A percentile compares a stretch with the other conserved stretches of the same genome.
These are phyloP conservation scores for Pelobates fuscus DNA, from an alignment of 2,113 vertebrate species.

Conservation along the genomic window DNA sequence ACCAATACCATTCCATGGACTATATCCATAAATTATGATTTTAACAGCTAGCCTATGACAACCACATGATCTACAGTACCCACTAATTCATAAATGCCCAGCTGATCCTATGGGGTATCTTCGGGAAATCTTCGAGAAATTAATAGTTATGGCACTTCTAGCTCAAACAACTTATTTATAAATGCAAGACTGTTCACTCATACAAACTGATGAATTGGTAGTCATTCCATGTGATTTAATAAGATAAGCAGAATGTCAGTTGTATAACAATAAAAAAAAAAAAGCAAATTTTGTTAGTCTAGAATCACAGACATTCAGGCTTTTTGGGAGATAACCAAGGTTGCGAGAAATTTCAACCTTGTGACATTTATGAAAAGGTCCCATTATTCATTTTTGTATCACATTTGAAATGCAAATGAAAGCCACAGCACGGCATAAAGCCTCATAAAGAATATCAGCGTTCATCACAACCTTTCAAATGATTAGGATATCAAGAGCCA, in stretches of 20 bases:
- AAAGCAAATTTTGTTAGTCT: not conserved
- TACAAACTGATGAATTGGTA: too few species aligned
- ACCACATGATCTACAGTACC: too few species aligned
- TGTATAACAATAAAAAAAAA: not conserved
- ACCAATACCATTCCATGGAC: too few species aligned
- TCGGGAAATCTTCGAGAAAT: too few species aligned
- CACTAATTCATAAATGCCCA: too few species aligned
- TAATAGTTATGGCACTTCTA: too few species aligned
- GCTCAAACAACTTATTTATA: too few species aligned
- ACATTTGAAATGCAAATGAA: constrained; percentile 26
- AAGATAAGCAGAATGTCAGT: constrained; percentile 27
- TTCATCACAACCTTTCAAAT: constrained; percentile 36
- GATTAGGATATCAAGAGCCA: constrained; percentile 27
- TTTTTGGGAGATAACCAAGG: not conserved
- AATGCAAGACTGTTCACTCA: too few species aligned
- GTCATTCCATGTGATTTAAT: constrained; percentile 2
- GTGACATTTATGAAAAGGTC: constrained; percentile 38
- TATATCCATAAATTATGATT: too few species aligned
- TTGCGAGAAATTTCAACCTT: constrained; percentile 23
- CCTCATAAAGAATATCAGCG: constrained; percentile 27
- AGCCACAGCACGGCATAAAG: constrained; percentile 12
- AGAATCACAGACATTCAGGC: not conserved
- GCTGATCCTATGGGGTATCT: too few species aligned
- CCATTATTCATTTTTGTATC: constrained; percentile 29
- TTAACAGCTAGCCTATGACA: too few species aligned